A percentile compares a stretch with the other conserved stretches of the same genome.
These are phyloP conservation scores for Trichogramma pretiosum DNA, from an alignment of 1,140 invertebrate genomes.

Conservation along the genomic window DNA sequence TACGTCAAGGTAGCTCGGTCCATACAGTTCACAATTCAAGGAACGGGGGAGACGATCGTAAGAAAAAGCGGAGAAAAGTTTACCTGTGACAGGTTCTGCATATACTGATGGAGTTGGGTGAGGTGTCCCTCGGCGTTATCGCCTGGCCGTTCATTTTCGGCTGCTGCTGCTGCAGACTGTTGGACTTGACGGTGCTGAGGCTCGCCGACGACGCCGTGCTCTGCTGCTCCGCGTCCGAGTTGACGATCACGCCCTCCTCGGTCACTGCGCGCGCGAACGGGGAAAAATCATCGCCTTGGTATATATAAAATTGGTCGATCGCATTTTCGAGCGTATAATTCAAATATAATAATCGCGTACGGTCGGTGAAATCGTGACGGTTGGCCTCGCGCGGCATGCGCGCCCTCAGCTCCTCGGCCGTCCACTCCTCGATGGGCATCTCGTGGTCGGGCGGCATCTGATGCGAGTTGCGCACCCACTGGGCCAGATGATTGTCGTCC, in stretches of 20 bases:
- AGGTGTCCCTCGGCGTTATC: slow-evolving; percentile 31
- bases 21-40: too few relatives aligned
- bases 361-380: slow-evolving; percentile 4
- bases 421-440: slow-evolving; percentile 55
- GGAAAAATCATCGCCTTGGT: background rate
- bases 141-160: slow-evolving; percentile 30
- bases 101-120: slow-evolving; percentile 50
- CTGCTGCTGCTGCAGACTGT: slow-evolving; percentile 33
- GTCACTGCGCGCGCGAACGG: slow-evolving; percentile 10
- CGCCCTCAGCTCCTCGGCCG: slow-evolving; percentile 42
- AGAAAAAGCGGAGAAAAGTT: too few relatives aligned
- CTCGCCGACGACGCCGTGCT: slow-evolving; percentile 41
- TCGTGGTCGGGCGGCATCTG: slow-evolving; percentile 42
- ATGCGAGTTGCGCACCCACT: slow-evolving; percentile 56
- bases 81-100: slow-evolving; percentile 54
- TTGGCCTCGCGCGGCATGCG: slow-evolving; percentile 28
- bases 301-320: background rate
- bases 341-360: background rate
- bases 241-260: slow-evolving; percentile 30
- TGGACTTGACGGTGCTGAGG: slow-evolving; percentile 40
- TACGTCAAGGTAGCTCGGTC: too few relatives aligned
- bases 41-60: too few relatives aligned
- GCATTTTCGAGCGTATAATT: background rate
- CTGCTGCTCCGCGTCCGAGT: slow-evolving; percentile 39
- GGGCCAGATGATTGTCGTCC: slow-evolving; percentile 52